phyloP scores from a whole-genome alignment of 2,113 vertebrate species.

The Desmodus rotundus region DNA sequence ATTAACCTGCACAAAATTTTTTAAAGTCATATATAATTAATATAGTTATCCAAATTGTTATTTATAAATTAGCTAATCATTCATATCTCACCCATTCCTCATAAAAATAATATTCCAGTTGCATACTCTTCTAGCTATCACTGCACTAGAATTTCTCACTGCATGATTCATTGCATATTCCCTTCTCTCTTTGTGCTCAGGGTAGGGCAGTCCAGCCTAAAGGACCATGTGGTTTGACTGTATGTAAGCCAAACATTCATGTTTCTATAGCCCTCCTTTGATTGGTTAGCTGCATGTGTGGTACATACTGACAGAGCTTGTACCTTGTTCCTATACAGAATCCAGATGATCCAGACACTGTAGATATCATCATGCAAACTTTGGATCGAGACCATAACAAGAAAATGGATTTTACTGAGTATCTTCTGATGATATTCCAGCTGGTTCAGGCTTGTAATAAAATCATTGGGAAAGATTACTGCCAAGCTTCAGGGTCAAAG shows the following conservation, averaged over 20 bases:
- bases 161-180: neutral
- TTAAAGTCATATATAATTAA: neutral
- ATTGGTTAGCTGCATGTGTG: neutral
- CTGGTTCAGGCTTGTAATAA: conserved; percentile 65
- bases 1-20: neutral
- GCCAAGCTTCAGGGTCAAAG: conserved; percentile 73
- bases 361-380: conserved; percentile 69
- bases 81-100: neutral
- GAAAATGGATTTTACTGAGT: conserved; percentile 69
- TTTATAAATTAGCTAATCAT: conserved; percentile 8
- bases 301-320: conserved; percentile 20
- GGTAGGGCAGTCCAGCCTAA: neutral
- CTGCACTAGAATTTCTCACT: neutral
- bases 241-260: neutral
- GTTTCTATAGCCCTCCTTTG: neutral
- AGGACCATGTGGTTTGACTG: neutral
- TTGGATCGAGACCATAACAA: conserved; percentile 64
- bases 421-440: conserved; percentile 70
- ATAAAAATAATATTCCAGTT: neutral
- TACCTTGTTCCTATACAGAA: conserved; percentile 57
- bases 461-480: conserved; percentile 57
- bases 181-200: neutral
- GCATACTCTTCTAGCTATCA: neutral
- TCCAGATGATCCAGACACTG: conserved; percentile 69
- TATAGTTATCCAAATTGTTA: neutral